Percentiles rank a stretch among this genome's conserved stretches.
Conservation (phyloP, 2,113 vertebrate genomes). For the Chionomys nivalis region DNA sequence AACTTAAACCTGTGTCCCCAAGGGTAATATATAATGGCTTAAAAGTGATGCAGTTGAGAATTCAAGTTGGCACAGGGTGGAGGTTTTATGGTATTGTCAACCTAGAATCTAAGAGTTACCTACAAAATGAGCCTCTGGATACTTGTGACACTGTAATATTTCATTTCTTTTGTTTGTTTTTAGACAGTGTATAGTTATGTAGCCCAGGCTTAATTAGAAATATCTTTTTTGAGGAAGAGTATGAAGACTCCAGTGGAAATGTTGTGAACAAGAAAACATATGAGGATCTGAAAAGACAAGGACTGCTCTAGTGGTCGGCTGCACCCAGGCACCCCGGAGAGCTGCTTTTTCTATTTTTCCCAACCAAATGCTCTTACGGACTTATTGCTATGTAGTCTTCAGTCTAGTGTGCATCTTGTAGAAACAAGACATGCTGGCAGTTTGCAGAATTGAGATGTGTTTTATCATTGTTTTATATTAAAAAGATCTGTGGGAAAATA, state of each 20-base stretch:
- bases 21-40: neutral
- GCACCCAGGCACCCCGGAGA: neutral
- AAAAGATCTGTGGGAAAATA: slow-evolving; percentile 77
- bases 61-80: neutral
- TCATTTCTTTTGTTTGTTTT: neutral
- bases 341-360: slow-evolving; percentile 77
- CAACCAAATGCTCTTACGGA: slow-evolving; percentile 74
- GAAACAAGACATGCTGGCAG: slow-evolving; percentile 71
- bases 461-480: slow-evolving; percentile 83
- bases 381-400: slow-evolving; percentile 74
- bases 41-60: neutral
- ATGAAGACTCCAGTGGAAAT: slow-evolving; percentile 98
- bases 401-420: slow-evolving; percentile 76
- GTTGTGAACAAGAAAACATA: slow-evolving; percentile 99
- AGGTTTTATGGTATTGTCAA: neutral
- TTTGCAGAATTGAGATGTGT: slow-evolving; percentile 65
- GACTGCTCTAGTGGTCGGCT: slow-evolving; percentile 90
- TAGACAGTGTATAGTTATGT: neutral
- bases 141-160: neutral
- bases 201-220: neutral
- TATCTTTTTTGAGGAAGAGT: too few species aligned
- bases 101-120: neutral
- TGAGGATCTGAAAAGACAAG: slow-evolving; percentile 97
- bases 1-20: neutral
- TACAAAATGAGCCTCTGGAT: too few species aligned